Conservation (phyloP, 2,797 vertebrate genomes). For the Telmatherina bonti region DNA sequence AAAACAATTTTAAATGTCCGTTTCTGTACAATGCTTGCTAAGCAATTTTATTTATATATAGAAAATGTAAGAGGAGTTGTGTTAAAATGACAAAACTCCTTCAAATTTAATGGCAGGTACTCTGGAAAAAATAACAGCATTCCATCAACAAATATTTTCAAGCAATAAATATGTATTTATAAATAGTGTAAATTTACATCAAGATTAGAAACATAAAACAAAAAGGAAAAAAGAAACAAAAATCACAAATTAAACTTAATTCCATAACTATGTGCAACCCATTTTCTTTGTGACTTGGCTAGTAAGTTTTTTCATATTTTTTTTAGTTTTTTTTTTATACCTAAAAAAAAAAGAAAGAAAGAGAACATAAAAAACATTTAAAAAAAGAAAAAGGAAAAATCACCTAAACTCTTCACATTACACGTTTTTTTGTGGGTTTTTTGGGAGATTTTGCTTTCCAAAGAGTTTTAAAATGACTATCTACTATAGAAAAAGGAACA, state of each 20-base stretch:
- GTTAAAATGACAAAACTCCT: constrained; percentile 99
- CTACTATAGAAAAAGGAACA: constrained; percentile 94
- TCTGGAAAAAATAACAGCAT: constrained; percentile 99
- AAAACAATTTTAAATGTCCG: constrained; percentile 99
- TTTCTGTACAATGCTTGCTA: constrained; percentile 99
- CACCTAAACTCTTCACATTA: constrained; percentile 94
- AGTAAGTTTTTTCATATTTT: constrained; percentile 67
- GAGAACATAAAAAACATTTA: constrained; percentile 88
- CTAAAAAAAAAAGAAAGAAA: constrained; percentile 90
- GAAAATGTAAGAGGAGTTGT: constrained; percentile 99
- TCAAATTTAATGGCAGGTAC: constrained; percentile 99
- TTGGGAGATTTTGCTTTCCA: constrained; percentile 84
- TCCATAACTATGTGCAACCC: constrained; percentile 99
- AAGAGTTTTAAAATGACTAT: constrained; percentile 94
- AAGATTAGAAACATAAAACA: constrained; percentile 96
- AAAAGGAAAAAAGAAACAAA: constrained; percentile 79
- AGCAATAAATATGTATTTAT: constrained; percentile 99
- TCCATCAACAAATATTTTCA: constrained; percentile 99
- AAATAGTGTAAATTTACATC: constrained; percentile 99
- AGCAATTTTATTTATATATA: constrained; percentile 99
- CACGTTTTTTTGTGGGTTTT: constrained; percentile 82
- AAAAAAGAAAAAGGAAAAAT: constrained; percentile 81
- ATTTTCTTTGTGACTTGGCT: constrained; percentile 98
- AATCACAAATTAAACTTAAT: constrained; percentile 99
- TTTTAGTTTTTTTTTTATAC: constrained; percentile 84